These are phyloP conservation scores for Rhagoletis pomonella DNA, from an alignment of 1,140 invertebrate species.

Conservation along the genomic window DNA sequence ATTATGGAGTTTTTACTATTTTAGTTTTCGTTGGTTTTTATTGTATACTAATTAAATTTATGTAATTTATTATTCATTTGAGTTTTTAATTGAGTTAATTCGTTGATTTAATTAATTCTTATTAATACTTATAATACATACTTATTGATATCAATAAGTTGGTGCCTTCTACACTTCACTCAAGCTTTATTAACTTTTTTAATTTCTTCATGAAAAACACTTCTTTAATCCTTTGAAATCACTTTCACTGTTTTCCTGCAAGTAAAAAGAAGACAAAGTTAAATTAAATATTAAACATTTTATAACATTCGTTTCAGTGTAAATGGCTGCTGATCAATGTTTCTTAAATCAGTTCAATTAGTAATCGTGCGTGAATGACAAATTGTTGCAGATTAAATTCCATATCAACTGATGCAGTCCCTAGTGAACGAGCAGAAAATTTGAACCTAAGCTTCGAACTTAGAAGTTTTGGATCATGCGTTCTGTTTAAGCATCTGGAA, in stretches of 20 bases:
- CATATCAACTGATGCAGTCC: too few species aligned
- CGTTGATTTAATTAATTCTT: background rate
- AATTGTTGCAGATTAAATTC: too few species aligned
- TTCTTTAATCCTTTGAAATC: conserved; percentile 9
- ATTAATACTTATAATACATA: conserved; percentile 27
- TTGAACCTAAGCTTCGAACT: too few species aligned
- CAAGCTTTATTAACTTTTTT: background rate
- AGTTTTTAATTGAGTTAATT: background rate
- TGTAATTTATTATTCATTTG: background rate
- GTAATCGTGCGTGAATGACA: too few species aligned
- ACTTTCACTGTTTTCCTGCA: conserved; percentile 46
- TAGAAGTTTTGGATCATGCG: too few species aligned
- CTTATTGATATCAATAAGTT: background rate
- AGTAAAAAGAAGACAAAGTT: background rate
- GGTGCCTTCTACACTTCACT: background rate
- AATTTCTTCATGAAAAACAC: background rate
- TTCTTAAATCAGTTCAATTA: too few species aligned
- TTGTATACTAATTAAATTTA: background rate
- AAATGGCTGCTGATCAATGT: too few species aligned
- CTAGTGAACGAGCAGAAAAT: too few species aligned
- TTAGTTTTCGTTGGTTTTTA: background rate
- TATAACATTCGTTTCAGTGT: too few species aligned
- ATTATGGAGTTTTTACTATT: background rate
- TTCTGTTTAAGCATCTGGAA: too few species aligned
- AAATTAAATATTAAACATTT: background rate